These are phyloP conservation scores for Cololabis saira DNA, from an alignment of 2,113 vertebrate genomes.

Conservation along the genomic window DNA sequence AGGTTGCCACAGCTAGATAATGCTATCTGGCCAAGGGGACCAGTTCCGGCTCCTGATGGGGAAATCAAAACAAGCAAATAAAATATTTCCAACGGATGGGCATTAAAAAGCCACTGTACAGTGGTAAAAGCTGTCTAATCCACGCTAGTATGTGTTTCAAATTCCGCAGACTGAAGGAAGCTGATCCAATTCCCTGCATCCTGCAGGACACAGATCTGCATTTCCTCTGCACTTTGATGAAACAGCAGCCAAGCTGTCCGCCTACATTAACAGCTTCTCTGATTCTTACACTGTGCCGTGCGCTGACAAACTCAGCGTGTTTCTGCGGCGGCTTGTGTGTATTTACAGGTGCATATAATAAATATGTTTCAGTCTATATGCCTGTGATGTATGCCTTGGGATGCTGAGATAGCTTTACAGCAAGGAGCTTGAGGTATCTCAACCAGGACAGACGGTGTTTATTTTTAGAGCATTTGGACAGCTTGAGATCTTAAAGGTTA, in stretches of 20 bases:
- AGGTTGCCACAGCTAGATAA: conserved; percentile 36
- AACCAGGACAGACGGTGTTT: conserved; percentile 19
- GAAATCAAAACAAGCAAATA: conserved; percentile 23
- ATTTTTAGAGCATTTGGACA: conserved; percentile 41
- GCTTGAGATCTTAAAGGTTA: conserved; percentile 12
- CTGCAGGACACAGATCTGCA: conserved; percentile 76
- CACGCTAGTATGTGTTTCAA: conserved; percentile 54
- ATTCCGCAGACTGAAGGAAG: conserved; percentile 61
- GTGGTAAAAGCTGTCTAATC: conserved; percentile 50
- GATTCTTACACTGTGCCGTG: conserved; percentile 57
- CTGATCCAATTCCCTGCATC: conserved; percentile 64
- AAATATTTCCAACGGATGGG: conserved; percentile 49
- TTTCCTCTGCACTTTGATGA: conserved; percentile 75
- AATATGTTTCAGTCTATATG: conserved; percentile 37
- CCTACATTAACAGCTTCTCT: conserved; percentile 73
- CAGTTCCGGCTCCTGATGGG: conserved; percentile 26
- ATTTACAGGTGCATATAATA: conserved; percentile 36
- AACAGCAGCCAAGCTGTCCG: conserved; percentile 70
- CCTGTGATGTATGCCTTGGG: conserved; percentile 51
- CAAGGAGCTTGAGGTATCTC: conserved; percentile 23
- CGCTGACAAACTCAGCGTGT: conserved; percentile 63
- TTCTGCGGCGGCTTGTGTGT: conserved; percentile 17
- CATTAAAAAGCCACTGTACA: conserved; percentile 50
- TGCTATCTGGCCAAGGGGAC: conserved; percentile 30
- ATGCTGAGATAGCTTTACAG: conserved; percentile 35